These are phyloP conservation scores for Scarus forsteni DNA, from an alignment of 2,797 vertebrate species.

Conservation along the genomic window DNA sequence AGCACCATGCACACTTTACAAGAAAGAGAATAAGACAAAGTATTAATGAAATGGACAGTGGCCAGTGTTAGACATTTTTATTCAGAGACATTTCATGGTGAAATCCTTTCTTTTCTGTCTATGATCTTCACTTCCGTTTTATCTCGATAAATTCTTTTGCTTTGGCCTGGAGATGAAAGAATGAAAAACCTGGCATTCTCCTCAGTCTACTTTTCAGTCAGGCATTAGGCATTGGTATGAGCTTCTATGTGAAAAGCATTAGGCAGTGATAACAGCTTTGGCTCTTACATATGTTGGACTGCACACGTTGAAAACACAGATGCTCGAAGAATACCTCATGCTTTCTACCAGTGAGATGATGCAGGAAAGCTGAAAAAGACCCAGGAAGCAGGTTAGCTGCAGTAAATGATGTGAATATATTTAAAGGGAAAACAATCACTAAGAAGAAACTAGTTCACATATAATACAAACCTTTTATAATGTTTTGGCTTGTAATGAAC, in stretches of 20 bases:
- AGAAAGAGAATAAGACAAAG: slow-evolving; percentile 57
- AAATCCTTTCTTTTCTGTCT: slow-evolving; percentile 56
- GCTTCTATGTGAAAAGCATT: slow-evolving; percentile 63
- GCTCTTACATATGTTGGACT: slow-evolving; percentile 63
- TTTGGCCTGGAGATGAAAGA: slow-evolving; percentile 65
- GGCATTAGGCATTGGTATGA: slow-evolving; percentile 54
- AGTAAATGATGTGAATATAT: slow-evolving; percentile 11
- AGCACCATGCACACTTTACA: slow-evolving; percentile 51
- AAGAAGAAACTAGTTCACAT: slow-evolving; percentile 32
- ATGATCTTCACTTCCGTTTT: slow-evolving; percentile 52
- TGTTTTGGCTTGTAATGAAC: not conserved
- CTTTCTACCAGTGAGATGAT: slow-evolving; percentile 46
- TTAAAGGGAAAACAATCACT: slow-evolving; percentile 12
- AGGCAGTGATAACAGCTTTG: slow-evolving; percentile 62
- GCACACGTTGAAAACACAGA: slow-evolving; percentile 70
- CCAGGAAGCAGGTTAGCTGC: slow-evolving; percentile 37
- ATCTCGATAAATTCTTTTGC: slow-evolving; percentile 55
- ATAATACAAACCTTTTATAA: not conserved
- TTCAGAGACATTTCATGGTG: slow-evolving; percentile 39
- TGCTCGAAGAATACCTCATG: slow-evolving; percentile 47
- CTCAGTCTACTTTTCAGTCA: slow-evolving; percentile 56
- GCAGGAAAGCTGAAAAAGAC: slow-evolving; percentile 17
- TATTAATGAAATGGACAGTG: slow-evolving; percentile 77
- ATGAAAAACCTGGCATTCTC: slow-evolving; percentile 48
- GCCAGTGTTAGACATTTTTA: slow-evolving; percentile 65